Conservation (phyloP, 2,888 invertebrate genomes). For the Ctena decussata region DNA sequence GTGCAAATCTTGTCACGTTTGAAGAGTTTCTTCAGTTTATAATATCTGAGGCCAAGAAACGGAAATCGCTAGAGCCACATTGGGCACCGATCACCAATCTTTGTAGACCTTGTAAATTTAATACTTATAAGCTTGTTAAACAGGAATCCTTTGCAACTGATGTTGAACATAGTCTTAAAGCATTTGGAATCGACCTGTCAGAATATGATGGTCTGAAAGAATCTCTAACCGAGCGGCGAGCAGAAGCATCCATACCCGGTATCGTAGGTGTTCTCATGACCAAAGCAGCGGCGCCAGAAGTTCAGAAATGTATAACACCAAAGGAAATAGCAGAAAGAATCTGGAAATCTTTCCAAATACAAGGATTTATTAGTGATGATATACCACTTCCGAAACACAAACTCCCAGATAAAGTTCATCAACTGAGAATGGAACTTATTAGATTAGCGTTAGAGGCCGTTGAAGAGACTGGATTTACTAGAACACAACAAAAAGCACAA, state of each 20-base stretch:
- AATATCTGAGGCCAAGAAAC: slow-evolving; percentile 30
- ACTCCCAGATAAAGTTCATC: background rate
- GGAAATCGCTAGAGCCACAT: slow-evolving; percentile 44
- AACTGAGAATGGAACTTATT: background rate
- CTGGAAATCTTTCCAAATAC: slow-evolving; percentile 64
- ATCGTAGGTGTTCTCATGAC: slow-evolving; percentile 41
- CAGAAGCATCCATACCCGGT: slow-evolving; percentile 40
- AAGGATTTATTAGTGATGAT: slow-evolving; percentile 53
- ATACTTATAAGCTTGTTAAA: slow-evolving; percentile 47
- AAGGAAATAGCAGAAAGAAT: slow-evolving; percentile 26
- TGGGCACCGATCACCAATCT: slow-evolving; percentile 60
- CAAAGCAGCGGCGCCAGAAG: background rate
- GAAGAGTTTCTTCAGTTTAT: slow-evolving; percentile 55
- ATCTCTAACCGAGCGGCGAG: slow-evolving; percentile 37
- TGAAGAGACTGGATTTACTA: slow-evolving; percentile 18
- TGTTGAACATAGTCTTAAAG: slow-evolving; percentile 39
- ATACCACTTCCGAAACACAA: slow-evolving; percentile 16
- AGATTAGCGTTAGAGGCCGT: slow-evolving; percentile 31
- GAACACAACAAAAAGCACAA: slow-evolving; percentile 34
- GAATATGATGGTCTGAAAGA: slow-evolving; percentile 17
- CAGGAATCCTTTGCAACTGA: slow-evolving; percentile 54
- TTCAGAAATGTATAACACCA: slow-evolving; percentile 30
- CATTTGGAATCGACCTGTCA: slow-evolving; percentile 34
- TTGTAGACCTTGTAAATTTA: slow-evolving; percentile 57
- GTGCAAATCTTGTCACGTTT: slow-evolving; percentile 53